Evolutionary conservation across 2,888 invertebrate species (phyloP).

Genomic region (Gastrophysa polygoni): DNA sequence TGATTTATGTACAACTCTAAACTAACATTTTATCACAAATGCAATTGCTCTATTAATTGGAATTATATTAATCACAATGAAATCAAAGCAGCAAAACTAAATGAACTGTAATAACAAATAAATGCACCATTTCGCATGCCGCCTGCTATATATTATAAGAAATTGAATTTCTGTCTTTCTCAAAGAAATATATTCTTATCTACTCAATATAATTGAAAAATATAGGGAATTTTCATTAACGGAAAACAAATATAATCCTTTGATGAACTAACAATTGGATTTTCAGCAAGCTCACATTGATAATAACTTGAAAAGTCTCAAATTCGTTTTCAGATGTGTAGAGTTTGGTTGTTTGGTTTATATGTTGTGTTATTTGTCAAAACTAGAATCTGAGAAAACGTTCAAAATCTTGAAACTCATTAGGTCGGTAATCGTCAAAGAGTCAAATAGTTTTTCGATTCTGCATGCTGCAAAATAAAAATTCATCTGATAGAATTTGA

Average conservation of each 20-base stretch:
- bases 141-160: slow-evolving; percentile 21
- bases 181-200: slow-evolving; percentile 19
- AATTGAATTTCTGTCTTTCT: slow-evolving; percentile 36
- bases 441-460: too few species aligned
- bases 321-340: too few species aligned
- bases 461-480: too few species aligned
- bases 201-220: not conserved
- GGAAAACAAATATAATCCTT: too few species aligned
- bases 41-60: slow-evolving; percentile 57
- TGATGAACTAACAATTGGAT: not conserved
- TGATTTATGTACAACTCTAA: slow-evolving; percentile 46
- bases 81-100: slow-evolving; percentile 54
- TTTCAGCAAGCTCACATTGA: not conserved
- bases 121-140: slow-evolving; percentile 34
- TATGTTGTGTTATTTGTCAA: too few species aligned
- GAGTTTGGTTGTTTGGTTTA: too few species aligned
- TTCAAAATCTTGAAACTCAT: too few species aligned
- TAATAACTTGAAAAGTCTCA: too few species aligned
- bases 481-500: too few species aligned
- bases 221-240: not conserved
- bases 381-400: too few species aligned
- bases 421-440: too few species aligned
- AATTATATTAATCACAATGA: slow-evolving; percentile 56
- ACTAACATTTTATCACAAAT: slow-evolving; percentile 56
- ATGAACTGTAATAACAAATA: slow-evolving; percentile 47